Percentiles rank a stretch among this genome's conserved stretches.
Conservation (phyloP, 2,888 invertebrate species). For the Furcula furcula region DNA sequence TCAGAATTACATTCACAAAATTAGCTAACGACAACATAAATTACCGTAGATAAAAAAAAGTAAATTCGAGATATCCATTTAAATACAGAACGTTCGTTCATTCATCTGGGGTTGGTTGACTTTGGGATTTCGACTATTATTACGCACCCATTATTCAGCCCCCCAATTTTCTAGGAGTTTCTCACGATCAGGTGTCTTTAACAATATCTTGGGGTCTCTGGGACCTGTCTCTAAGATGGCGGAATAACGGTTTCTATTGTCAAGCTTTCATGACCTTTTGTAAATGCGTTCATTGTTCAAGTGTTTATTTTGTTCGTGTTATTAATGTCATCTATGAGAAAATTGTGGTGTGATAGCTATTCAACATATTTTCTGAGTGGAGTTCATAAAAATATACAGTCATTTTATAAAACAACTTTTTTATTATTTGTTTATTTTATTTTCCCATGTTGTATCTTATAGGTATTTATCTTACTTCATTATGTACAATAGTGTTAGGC, state of each 20-base stretch:
- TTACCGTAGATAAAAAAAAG: constrained; percentile 10
- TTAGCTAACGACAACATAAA: constrained; percentile 33
- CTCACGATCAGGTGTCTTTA: constrained; percentile 68
- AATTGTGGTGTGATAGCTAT: constrained; percentile 13
- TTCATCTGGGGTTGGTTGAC: constrained; percentile 29
- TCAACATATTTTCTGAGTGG: constrained; percentile 4
- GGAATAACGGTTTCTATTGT: constrained; percentile 57
- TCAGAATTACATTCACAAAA: constrained; percentile 32
- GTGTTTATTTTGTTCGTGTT: constrained; percentile 26
- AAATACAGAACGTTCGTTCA: constrained; percentile 4
- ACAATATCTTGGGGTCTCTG: constrained; percentile 43
- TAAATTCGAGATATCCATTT: constrained; percentile 1
- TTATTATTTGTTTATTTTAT: too few relatives aligned
- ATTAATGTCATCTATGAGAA: constrained; percentile 18
- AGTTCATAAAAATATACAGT: too few relatives aligned
- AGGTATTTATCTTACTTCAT: too few relatives aligned
- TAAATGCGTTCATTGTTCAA: constrained; percentile 34
- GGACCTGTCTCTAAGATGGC: constrained; percentile 55
- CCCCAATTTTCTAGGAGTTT: constrained; percentile 40
- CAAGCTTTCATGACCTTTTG: constrained; percentile 39
- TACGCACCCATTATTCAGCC: constrained; percentile 28
- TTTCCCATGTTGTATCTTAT: too few relatives aligned
- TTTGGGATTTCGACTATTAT: constrained; percentile 23
- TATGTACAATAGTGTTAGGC: too few relatives aligned
- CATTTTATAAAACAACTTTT: too few relatives aligned